Percentiles rank a stretch among this genome's conserved stretches.
Evolutionary conservation across 2,888 invertebrate species (phyloP).

Genomic region (Trachelus troglodyta): DNA sequence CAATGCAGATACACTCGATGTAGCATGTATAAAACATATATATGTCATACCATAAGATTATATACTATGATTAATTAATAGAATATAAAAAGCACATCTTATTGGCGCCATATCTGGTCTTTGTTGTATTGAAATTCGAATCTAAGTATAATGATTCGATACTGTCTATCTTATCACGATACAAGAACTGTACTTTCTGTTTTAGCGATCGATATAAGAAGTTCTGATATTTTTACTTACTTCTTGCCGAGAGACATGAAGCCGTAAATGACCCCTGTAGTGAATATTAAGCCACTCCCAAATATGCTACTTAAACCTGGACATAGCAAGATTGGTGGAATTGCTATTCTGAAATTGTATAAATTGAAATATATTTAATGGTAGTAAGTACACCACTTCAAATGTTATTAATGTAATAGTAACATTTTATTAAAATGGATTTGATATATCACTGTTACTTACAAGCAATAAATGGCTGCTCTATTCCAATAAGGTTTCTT

Average conservation of each 20-base stretch:
- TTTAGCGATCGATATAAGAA: conserved; percentile 15
- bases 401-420: background rate
- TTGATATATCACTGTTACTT: conserved; percentile 65
- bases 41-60: too few relatives aligned
- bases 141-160: background rate
- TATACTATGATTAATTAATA: background rate
- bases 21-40: background rate
- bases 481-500: conserved; percentile 90
- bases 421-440: background rate
- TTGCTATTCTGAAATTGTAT: conserved; percentile 74
- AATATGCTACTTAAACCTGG: conserved; percentile 81
- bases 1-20: background rate
- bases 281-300: conserved; percentile 89
- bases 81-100: background rate
- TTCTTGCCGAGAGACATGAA: conserved; percentile 96
- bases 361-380: background rate
- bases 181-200: conserved; percentile 19
- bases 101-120: background rate
- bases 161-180: background rate
- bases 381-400: background rate
- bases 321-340: conserved; percentile 85
- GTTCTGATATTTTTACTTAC: conserved; percentile 72
- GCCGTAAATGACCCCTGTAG: conserved; percentile 89
- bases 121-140: background rate
- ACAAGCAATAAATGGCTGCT: conserved; percentile 87